phyloP scores from a whole-genome alignment of 2,888 invertebrate species.

The Bursaphelenchus okinawaensis region DNA sequence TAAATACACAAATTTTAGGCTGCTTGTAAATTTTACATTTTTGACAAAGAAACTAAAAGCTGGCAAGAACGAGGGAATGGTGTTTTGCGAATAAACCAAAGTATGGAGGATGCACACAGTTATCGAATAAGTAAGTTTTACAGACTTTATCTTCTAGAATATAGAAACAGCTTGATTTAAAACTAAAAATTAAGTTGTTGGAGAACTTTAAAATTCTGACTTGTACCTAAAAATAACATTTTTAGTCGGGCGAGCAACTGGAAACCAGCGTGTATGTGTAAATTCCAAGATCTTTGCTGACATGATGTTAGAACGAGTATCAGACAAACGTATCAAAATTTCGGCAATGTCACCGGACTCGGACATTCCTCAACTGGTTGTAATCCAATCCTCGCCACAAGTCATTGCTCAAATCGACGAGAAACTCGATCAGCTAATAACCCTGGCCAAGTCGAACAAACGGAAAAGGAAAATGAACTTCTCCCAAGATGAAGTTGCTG shows the following conservation, averaged over 20 bases:
- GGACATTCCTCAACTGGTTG: slow-evolving; percentile 47
- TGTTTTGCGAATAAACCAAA: slow-evolving; percentile 29
- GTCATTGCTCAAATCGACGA: slow-evolving; percentile 6
- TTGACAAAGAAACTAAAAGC: slow-evolving; percentile 37
- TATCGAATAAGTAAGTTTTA: slow-evolving; percentile 20
- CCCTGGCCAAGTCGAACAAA: not conserved
- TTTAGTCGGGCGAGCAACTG: slow-evolving; percentile 50
- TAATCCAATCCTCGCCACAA: slow-evolving; percentile 34
- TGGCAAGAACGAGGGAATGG: slow-evolving; percentile 50
- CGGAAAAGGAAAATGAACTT: slow-evolving; percentile 1
- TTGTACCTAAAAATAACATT: not conserved
- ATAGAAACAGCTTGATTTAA: not conserved
- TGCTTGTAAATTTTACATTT: slow-evolving; percentile 49
- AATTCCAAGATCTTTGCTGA: slow-evolving; percentile 47
- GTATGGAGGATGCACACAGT: slow-evolving; percentile 17
- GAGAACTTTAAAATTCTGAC: not conserved
- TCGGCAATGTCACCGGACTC: slow-evolving; percentile 45
- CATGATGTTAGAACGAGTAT: slow-evolving; percentile 47
- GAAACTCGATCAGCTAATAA: slow-evolving; percentile 5
- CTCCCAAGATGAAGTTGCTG: slow-evolving; percentile 1
- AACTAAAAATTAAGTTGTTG: too few species aligned
- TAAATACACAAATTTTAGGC: slow-evolving; percentile 33
- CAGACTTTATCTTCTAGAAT: not conserved
- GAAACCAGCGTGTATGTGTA: slow-evolving; percentile 48
- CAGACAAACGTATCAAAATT: slow-evolving; percentile 45